Conservation (phyloP, 92 coral and sea anemone genomes). For the Diadumene lineata region DNA sequence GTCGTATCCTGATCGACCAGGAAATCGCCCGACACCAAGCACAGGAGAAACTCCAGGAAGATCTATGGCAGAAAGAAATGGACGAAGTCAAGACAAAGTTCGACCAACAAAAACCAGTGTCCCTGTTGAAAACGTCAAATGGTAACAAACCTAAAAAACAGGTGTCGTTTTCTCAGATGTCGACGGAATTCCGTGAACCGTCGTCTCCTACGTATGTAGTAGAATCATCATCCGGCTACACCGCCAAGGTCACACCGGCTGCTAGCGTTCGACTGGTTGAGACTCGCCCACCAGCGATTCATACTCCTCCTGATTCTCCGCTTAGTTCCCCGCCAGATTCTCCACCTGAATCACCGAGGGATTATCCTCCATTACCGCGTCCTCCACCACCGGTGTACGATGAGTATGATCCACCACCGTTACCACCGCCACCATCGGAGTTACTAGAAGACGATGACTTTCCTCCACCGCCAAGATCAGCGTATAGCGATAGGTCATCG, state of each 20-base stretch:
- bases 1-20: conserved; percentile 75
- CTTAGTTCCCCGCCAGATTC: conserved; percentile 46
- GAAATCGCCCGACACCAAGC: conserved; percentile 73
- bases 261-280: conserved; percentile 89
- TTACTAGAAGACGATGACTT: conserved; percentile 42
- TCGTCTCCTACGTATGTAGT: conserved; percentile 78
- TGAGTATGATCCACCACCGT: conserved; percentile 71
- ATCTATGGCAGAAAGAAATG: conserved; percentile 20
- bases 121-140: conserved; percentile 53
- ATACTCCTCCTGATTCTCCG: conserved; percentile 30
- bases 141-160: conserved; percentile 73
- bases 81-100: conserved; percentile 29
- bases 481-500: conserved; percentile 34
- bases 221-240: conserved; percentile 68
- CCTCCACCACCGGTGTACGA: conserved; percentile 90
- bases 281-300: conserved; percentile 74
- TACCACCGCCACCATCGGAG: conserved; percentile 53
- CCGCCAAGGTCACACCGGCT: conserved; percentile 79
- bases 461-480: conserved; percentile 32
- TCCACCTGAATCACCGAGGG: conserved; percentile 63
- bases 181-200: conserved; percentile 94
- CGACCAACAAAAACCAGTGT: conserved; percentile 35
- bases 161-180: conserved; percentile 88
- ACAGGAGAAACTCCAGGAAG: conserved; percentile 18
- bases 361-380: conserved; percentile 78